Conservation (phyloP, 92 coral and sea anemone species). For the Nematostella vectensis region DNA sequence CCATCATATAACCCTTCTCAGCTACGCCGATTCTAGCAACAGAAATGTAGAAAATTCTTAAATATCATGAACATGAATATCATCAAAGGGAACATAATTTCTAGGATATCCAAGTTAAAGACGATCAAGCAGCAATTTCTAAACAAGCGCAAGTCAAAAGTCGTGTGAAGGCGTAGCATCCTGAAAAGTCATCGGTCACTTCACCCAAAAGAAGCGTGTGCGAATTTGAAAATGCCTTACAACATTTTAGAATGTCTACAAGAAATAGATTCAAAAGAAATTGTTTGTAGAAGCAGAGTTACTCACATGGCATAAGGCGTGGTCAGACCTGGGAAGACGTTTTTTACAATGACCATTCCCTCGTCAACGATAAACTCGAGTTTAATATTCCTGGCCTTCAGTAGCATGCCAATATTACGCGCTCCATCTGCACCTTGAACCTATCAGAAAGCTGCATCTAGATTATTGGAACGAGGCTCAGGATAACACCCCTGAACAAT, state of each 20-base stretch:
- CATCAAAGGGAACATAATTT: too few species aligned
- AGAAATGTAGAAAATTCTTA: neutral
- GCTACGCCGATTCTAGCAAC: conserved; percentile 74
- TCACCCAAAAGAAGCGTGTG: too few species aligned
- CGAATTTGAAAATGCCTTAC: too few species aligned
- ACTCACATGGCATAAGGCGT: conserved; percentile 73
- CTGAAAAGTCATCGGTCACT: too few species aligned
- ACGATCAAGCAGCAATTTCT: too few species aligned
- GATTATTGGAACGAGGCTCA: neutral
- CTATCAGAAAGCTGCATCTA: conserved; percentile 15
- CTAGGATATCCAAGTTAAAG: neutral
- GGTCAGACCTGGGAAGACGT: conserved; percentile 58
- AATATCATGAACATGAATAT: too few species aligned
- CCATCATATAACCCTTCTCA: conserved; percentile 63
- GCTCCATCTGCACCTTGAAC: conserved; percentile 73
- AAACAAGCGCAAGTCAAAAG: too few species aligned
- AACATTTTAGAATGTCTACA: too few species aligned
- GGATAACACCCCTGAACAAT: too few species aligned
- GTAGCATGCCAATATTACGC: conserved; percentile 43
- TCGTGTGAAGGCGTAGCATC: too few species aligned
- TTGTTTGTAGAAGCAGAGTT: too few species aligned
- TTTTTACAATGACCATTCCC: conserved; percentile 56
- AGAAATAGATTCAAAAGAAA: too few species aligned
- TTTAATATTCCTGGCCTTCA: conserved; percentile 46
- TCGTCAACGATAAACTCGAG: conserved; percentile 84